A percentile compares a stretch with the other conserved stretches of the same genome.
Evolutionary conservation across 2,797 vertebrate species (phyloP).

Genomic region (Pseudotriccus pelzelni): DNA sequence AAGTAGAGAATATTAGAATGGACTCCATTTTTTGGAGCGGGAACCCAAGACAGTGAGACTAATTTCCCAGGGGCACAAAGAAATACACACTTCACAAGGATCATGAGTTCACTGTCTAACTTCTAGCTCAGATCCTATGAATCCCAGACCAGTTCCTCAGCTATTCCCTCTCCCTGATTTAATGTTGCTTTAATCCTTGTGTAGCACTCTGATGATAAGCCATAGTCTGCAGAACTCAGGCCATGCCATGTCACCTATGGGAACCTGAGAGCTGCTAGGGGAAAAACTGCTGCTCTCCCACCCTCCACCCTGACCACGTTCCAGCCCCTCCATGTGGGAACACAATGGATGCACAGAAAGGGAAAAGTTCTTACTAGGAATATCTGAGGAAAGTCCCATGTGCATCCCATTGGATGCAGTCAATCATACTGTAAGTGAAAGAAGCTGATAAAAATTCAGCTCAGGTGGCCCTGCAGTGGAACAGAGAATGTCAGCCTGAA

Average conservation of each 20-base stretch:
- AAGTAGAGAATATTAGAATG: background rate
- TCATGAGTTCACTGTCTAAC: background rate
- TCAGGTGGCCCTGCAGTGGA: slow-evolving; percentile 68
- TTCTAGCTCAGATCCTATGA: background rate
- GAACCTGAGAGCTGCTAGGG: background rate
- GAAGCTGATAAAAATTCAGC: slow-evolving; percentile 74
- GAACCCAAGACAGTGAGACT: background rate
- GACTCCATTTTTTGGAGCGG: background rate
- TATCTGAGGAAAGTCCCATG: background rate
- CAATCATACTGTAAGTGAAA: background rate
- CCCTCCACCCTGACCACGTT: background rate
- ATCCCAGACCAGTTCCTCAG: background rate
- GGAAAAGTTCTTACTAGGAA: background rate
- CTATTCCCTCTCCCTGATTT: background rate
- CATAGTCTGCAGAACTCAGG: background rate
- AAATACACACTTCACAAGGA: background rate
- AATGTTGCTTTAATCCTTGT: background rate
- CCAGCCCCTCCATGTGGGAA: background rate
- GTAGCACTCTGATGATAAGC: background rate
- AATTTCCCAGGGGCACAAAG: background rate
- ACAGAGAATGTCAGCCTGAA: slow-evolving; percentile 1
- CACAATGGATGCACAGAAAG: background rate
- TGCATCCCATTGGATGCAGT: background rate
- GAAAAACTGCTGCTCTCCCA: background rate
- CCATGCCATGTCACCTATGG: background rate